Conservation (phyloP, 2,113 vertebrate genomes). For the Scalopus aquaticus region DNA sequence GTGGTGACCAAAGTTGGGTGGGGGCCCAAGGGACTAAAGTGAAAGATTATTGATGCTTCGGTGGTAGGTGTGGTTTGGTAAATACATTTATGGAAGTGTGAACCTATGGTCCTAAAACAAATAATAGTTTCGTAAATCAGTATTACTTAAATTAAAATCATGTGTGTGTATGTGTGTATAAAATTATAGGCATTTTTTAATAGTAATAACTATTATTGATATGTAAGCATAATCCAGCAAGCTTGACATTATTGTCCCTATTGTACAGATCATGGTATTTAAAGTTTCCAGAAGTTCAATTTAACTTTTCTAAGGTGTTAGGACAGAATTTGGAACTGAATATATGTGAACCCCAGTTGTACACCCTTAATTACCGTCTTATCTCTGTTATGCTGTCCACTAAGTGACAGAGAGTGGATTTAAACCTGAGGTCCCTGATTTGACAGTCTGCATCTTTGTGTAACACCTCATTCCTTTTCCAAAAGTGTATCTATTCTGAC, state of each 20-base stretch:
- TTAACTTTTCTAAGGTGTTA: neutral
- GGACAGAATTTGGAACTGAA: neutral
- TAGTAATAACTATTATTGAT: neutral
- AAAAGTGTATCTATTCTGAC: neutral
- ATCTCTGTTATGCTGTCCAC: neutral
- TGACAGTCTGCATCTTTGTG: neutral
- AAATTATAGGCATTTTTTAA: neutral
- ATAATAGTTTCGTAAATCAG: too few species aligned
- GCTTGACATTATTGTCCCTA: neutral
- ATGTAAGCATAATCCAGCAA: neutral
- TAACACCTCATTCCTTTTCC: neutral
- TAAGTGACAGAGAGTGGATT: neutral
- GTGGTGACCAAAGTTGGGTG: too few species aligned
- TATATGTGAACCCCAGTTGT: neutral
- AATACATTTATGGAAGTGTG: too few species aligned
- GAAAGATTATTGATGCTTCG: too few species aligned
- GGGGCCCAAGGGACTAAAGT: too few species aligned
- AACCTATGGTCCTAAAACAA: too few species aligned
- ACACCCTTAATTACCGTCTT: neutral
- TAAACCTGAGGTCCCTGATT: neutral
- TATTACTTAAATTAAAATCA: neutral
- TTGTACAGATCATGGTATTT: neutral
- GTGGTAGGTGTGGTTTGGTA: too few species aligned
- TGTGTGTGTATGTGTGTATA: neutral
- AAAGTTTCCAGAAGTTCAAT: neutral